These are phyloP conservation scores for Psittacula derbiana DNA, from an alignment of 2,797 vertebrate species.

Conservation along the genomic window DNA sequence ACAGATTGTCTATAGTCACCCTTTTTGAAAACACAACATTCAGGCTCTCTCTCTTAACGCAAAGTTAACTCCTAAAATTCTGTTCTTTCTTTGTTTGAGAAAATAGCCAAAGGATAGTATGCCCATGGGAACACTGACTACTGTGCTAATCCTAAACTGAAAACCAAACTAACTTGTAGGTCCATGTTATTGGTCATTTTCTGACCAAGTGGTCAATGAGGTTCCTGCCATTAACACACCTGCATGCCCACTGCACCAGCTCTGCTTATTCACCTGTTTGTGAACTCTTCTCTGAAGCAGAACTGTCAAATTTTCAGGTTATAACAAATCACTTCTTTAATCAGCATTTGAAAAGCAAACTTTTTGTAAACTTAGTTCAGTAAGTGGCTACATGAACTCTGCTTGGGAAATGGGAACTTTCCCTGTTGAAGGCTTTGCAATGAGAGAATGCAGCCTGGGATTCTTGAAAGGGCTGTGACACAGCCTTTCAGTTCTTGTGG, in stretches of 20 bases:
- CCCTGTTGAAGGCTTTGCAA: neutral
- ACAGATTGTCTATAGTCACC: neutral
- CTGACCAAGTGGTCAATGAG: neutral
- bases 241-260: rapidly evolving
- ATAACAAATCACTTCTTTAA: neutral
- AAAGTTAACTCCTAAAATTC: neutral
- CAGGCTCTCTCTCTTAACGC: neutral
- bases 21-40: neutral
- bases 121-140: neutral
- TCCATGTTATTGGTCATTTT: neutral
- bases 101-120: neutral
- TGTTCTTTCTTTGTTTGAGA: neutral
- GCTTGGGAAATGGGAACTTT: neutral
- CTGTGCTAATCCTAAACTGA: neutral
- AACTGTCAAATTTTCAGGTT: neutral
- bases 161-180: neutral
- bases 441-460: neutral
- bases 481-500: neutral
- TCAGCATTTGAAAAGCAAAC: neutral
- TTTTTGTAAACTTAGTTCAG: neutral
- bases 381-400: no score
- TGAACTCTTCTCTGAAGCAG: neutral
- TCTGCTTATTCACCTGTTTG: neutral
- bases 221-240: neutral
- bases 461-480: neutral